Base-by-base conservation (phyloP, 2,113 vertebrate genomes). In the Hiodon alosoides region DNA sequence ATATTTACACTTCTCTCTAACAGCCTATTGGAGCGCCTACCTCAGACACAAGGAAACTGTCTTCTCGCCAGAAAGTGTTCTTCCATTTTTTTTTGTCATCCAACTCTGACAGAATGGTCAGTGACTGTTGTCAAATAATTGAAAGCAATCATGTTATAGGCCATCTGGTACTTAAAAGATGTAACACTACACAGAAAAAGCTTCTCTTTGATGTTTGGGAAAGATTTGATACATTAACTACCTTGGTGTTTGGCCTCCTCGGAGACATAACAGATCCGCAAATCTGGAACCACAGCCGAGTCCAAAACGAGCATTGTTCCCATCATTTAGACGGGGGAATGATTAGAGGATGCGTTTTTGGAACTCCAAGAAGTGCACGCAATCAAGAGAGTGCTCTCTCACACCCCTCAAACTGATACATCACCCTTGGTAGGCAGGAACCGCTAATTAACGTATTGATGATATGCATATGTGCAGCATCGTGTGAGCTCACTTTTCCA, bases 371-470 rank as follows among this genome's bases (percentile, higher is more conserved):
- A 79, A 81, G 74, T 68, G 69, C 71, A 80, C 68, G 84, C 82
- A 87, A 87, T 87, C 85, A 88, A 77, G 84, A 31, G 31, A 31
- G 31, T 31, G 31, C 31, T 81, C 69, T 79, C 46, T 66, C 51
- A 68, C 60, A 61, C 73, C 60, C 48, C 61, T 7, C 54, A 52
- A 54, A 54, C 16, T 67, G 46, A 75, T 51, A 57, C 57, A 60
- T 64, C 14, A 16, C 55, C 53, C 74, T 16, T 59, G 69, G 78
- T 67, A 72, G 80, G 79, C 77, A 85, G 80, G 81, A 83, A 85
- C 83, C 76, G 82, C 82, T 84, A 87, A 89, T 86, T 78, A 86
- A 88, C 75, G 82, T 85, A 86, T 86, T 86, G 87, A 87, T 86
- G 81, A 87, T 86, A 83, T 87, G 84, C 86, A 85, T 83, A 78